phyloP scores from a whole-genome alignment of 2,797 vertebrate species.

The Paratrypauchen microcephalus region DNA sequence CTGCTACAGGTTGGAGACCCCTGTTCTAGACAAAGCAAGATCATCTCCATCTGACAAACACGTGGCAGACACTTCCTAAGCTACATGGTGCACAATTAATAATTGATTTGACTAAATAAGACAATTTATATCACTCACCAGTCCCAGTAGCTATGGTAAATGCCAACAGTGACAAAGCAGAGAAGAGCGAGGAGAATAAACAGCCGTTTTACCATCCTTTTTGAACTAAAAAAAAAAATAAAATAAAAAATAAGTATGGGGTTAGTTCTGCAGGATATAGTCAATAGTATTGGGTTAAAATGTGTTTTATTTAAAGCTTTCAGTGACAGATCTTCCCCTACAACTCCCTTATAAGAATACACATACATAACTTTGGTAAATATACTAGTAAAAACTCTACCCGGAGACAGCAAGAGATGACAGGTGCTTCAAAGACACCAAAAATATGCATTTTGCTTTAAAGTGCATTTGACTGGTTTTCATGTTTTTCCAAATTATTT shows the following conservation, averaged over 20 bases:
- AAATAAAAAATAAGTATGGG: constrained; percentile 9
- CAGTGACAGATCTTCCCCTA: too few relatives aligned
- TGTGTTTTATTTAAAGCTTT: not conserved
- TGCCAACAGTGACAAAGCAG: constrained; percentile 80
- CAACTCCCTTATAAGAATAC: too few relatives aligned
- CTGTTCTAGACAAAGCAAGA: not conserved
- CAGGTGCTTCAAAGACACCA: too few relatives aligned
- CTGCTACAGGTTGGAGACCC: too few relatives aligned
- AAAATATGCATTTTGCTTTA: too few relatives aligned
- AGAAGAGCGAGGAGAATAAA: constrained; percentile 78
- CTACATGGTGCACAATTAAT: not conserved
- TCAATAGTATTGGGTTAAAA: not conserved
- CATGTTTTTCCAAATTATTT: too few relatives aligned
- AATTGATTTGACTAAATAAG: not conserved
- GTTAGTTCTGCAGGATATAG: not conserved
- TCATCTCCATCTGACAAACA: not conserved
- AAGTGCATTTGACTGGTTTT: too few relatives aligned
- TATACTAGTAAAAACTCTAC: too few relatives aligned
- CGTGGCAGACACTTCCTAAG: not conserved
- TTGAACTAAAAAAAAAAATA: constrained; percentile 39
- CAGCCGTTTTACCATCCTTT: constrained; percentile 80
- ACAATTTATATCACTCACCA: constrained; percentile 73
- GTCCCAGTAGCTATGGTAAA: constrained; percentile 73
- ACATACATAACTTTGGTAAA: too few relatives aligned
- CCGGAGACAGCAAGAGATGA: too few relatives aligned